Base-by-base conservation (phyloP, 2,888 invertebrate genomes). In the Drosophila robusta region DNA sequence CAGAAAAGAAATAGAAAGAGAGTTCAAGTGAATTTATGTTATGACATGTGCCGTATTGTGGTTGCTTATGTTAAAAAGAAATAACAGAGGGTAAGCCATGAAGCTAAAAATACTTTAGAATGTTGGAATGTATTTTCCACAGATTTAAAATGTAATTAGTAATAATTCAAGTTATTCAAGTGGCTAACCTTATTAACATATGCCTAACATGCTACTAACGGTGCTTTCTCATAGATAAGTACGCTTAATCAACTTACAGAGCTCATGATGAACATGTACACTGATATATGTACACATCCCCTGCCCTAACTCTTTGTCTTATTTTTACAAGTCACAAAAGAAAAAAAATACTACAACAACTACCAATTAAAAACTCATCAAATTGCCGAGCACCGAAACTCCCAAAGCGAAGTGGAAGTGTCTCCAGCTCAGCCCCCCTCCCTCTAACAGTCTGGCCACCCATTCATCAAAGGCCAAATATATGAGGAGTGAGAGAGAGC, bases 361-460 rank as follows among this genome's bases (percentile, higher is more conserved):
- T 47, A 70, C 76, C 74, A 75, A 71, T 75, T 76, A 76, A 71
- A 75, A 75, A 71, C 77, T 76, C 66, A 75, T 75, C 78, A 75
- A 77, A 75, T 67, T 63, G 57, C 69, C 57, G 22, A 61, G 62
- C 45, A 34, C 34, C 34, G 51, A 54, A 57, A 68, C 56, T 69
- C 50, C 62, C 75, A 69, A 70, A 74, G 60, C 58, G 39, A 45
- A 68, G 46, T 42, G 32, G 39, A 45, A 56, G 42, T 42, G 32
- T 42, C 38, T 45, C 18, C 32, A 38, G 11, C 42, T 46, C 16
- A 22, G 26, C 14, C 9, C 8, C n/a, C 11, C 38, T 3, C 29
- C 38, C 29, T 41, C 24, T 32, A 9, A 16, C 2, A 12, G 54
- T 26, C 41, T 47, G 38, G 39, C 63, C 70, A 58, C 75, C 54